Percentiles rank a stretch among this genome's conserved stretches.
phyloP scores from a whole-genome alignment of 1,140 invertebrate genomes.

The Harpegnathos saltator region DNA sequence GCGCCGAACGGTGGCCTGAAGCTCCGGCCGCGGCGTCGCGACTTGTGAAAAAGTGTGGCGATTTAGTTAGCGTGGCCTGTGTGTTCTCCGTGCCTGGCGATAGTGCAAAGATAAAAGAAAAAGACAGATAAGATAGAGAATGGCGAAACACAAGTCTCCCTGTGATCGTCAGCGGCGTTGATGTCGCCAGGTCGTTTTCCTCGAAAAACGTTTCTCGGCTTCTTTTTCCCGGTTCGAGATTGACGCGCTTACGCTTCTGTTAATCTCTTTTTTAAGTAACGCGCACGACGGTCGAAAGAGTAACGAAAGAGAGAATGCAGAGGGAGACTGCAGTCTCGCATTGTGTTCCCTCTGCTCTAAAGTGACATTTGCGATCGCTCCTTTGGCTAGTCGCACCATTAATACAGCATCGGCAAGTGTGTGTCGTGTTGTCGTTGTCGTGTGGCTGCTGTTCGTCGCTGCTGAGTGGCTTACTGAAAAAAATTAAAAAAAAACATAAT shows the following conservation, averaged over 20 bases:
- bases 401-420: slow-evolving; percentile 1
- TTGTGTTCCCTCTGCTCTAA: neutral
- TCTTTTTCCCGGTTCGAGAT: too few species aligned
- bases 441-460: neutral
- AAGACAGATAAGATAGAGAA: neutral
- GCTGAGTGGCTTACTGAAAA: neutral
- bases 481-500: slow-evolving; percentile 9
- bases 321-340: too few species aligned
- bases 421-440: too few species aligned
- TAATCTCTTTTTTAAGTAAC: too few species aligned
- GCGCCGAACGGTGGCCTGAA: too few species aligned
- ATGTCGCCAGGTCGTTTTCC: too few species aligned
- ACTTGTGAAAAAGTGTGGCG: slow-evolving; percentile 35
- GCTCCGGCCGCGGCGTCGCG: neutral
- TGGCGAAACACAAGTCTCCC: neutral
- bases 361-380: neutral
- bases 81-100: neutral
- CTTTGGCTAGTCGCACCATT: slow-evolving; percentile 11
- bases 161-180: too few species aligned
- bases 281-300: too few species aligned
- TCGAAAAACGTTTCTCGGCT: too few species aligned
- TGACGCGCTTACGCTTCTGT: too few species aligned
- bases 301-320: too few species aligned
- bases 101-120: neutral
- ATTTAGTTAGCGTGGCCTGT: neutral